Conservation (phyloP, 2,797 vertebrate species). For the Myotis findleyi region DNA sequence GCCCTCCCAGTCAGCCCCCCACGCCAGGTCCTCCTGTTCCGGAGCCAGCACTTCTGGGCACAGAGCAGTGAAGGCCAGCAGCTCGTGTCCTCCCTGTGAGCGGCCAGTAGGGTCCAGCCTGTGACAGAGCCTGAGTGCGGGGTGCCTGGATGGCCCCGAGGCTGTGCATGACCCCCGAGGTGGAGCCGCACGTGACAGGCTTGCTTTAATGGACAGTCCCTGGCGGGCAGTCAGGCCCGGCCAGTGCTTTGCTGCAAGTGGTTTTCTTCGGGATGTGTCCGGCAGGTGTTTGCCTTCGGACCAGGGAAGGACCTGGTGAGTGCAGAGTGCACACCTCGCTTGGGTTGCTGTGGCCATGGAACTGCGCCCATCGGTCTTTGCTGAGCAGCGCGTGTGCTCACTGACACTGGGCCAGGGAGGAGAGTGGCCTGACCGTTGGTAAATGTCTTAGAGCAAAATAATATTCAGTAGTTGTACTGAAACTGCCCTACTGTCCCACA, state of each 20-base stretch:
- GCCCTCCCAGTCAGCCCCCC: neutral
- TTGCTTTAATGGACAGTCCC: neutral
- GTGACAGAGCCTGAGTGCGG: neutral
- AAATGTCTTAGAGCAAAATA: neutral
- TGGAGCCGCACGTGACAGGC: fast-evolving
- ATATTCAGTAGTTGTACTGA: neutral
- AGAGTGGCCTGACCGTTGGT: neutral
- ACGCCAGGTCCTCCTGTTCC: neutral
- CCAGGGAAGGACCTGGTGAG: neutral
- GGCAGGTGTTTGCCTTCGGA: neutral
- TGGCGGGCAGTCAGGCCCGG: neutral
- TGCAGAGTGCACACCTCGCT: neutral
- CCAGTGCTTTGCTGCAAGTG: neutral
- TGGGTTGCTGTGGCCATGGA: neutral
- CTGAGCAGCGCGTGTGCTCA: neutral
- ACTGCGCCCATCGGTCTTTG: neutral
- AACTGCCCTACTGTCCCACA: neutral
- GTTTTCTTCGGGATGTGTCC: neutral
- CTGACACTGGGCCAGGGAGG: neutral
- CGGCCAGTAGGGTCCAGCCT: neutral
- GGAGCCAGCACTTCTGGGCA: neutral
- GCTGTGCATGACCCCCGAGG: neutral
- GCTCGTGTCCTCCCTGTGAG: fast-evolving
- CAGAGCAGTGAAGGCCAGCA: neutral
- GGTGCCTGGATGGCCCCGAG: fast-evolving